Evolutionary conservation across 2,797 vertebrate genomes (phyloP).

Genomic region (Anabacerthia variegaticeps): DNA sequence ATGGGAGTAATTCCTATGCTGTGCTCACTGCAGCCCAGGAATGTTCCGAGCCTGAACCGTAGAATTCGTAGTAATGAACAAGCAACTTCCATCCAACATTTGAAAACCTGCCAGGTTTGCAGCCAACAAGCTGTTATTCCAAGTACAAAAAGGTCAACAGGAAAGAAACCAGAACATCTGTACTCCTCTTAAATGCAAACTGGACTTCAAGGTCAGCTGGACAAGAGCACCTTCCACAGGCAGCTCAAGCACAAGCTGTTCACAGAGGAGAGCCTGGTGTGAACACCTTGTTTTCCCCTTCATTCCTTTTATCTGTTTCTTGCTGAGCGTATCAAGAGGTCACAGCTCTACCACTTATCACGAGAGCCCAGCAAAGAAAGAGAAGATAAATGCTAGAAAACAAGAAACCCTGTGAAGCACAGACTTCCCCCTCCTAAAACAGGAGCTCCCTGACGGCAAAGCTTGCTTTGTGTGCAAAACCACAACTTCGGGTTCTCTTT

Average conservation of each 20-base stretch:
- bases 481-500: not conserved
- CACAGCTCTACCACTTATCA: not conserved
- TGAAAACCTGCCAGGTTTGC: not conserved
- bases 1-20: rapidly evolving
- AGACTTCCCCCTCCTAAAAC: not conserved
- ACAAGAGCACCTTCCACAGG: not conserved
- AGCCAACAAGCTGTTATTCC: not conserved
- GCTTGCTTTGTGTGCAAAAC: not conserved
- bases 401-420: not conserved
- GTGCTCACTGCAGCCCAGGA: not conserved
- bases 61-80: not conserved
- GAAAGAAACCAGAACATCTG: not conserved
- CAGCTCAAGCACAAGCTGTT: not conserved
- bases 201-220: not conserved
- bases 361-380: rapidly evolving
- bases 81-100: not conserved
- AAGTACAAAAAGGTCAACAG: not conserved
- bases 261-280: not conserved
- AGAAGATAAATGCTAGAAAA: not conserved
- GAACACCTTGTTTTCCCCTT: not conserved
- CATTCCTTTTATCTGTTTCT: not conserved
- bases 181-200: not conserved
- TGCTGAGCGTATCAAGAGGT: not conserved
- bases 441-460: not conserved
- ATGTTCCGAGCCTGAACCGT: not conserved